Evolutionary conservation across 2,113 vertebrate genomes (phyloP), one percentile per base, ranked within the genome.

Genomic region (Sturnus vulgaris): DNA sequence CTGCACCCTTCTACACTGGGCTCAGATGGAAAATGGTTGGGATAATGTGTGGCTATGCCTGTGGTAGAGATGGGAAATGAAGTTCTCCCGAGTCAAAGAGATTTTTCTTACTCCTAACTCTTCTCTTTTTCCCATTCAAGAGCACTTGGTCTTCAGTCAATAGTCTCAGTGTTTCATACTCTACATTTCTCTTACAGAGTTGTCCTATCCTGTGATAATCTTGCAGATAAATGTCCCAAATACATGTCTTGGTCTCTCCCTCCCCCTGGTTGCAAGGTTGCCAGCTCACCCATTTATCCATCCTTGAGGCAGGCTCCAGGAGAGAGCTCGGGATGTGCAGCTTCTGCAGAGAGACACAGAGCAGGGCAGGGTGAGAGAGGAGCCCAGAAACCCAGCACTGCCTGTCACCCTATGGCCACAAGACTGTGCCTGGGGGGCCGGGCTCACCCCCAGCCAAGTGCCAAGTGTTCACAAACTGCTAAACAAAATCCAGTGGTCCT

Each of bases 291-390:
- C 92, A 93, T 68, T 94, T 97, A 68, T 97, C 98, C 57, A 88
- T 84, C 20, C 82, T 97, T 42, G 96, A 98, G 70, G 97, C 88
- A 31, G 97, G 97, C 61, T 98, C 97, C 47, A 99, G 98, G 83
- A 98, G 92, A 71, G 97, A 97, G 70, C 93, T 91, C 0, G 98
- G 99, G 50, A 99, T 92, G 27, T 93, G 94, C 80, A 98, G 98
- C 98, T 98, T 98, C 99, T 99, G 94, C 33, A 46, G 64, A 61
- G 86, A 94, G 82, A 85, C 85, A 94, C 28, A 35, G n/a, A 92
- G 90, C 86, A 79, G 60, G 81, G 80, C 22, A 39, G 46, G 15
- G 27, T 94, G 72, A 90, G 79, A 59, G n/a, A 61, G 31, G 37
- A 91, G 57, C 73, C 37, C 84, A 13, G 46, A 0, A 1, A 37